Conservation (phyloP, 2,113 vertebrate genomes). For the Neolamprologus sp. region DNA sequence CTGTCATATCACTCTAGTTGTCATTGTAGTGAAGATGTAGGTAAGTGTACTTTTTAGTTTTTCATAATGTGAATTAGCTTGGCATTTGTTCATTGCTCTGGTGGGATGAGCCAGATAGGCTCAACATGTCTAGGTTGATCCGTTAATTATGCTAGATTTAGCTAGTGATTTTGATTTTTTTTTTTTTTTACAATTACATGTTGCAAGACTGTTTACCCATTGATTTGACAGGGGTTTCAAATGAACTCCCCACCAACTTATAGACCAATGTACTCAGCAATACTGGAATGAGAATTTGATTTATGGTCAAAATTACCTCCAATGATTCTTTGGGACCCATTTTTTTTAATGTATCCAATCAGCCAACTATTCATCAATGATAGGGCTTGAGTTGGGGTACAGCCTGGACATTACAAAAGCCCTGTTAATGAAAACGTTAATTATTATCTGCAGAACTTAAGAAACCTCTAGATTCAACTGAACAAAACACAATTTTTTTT, state of each 20-base stretch:
- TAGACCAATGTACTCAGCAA: not conserved
- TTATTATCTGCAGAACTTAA: not conserved
- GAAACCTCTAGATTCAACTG: not conserved
- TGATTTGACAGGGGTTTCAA: not conserved
- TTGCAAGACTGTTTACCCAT: not conserved
- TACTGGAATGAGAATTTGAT: not conserved
- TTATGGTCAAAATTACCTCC: not conserved
- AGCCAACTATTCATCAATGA: not conserved
- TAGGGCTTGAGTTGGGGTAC: not conserved
- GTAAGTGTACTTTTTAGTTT: not conserved
- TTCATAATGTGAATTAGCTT: not conserved
- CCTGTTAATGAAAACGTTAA: not conserved
- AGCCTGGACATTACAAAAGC: not conserved
- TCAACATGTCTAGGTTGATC: not conserved
- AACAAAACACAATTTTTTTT: rapidly evolving
- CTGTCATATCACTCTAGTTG: not conserved
- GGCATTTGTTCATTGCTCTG: not conserved
- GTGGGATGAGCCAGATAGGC: not conserved
- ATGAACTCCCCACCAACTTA: not conserved
- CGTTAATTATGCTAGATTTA: not conserved
- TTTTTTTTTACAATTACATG: not conserved
- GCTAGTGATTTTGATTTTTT: not conserved
- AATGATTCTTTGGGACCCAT: not conserved
- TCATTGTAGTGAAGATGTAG: not conserved
- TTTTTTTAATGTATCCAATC: not conserved